These are phyloP conservation scores for Drosophila conformis DNA, from an alignment of 2,888 invertebrate genomes.

Conservation along the genomic window DNA sequence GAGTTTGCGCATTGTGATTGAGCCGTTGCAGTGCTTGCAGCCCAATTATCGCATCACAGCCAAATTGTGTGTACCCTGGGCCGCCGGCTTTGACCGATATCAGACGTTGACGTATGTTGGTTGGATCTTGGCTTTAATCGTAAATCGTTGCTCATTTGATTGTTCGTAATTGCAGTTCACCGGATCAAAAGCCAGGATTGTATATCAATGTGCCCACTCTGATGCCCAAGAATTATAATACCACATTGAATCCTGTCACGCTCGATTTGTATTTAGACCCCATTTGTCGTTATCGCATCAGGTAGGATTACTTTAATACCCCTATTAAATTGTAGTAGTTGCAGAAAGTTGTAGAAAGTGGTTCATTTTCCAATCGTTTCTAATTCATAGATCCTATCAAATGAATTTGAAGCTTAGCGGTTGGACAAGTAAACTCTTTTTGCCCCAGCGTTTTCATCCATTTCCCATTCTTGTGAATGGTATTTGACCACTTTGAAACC, in stretches of 20 bases:
- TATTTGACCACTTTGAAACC: neutral
- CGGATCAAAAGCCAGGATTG: slow-evolving; percentile 80
- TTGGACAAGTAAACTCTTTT: neutral
- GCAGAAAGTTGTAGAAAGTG: neutral
- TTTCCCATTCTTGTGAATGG: neutral
- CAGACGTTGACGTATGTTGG: slow-evolving; percentile 83
- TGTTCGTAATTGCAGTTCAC: slow-evolving; percentile 49
- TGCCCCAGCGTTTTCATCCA: neutral
- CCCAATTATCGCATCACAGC: slow-evolving; percentile 86
- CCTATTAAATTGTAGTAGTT: neutral
- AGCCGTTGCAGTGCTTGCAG: slow-evolving; percentile 83
- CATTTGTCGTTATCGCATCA: slow-evolving; percentile 89
- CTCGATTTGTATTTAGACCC: slow-evolving; percentile 89
- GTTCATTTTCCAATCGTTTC: neutral
- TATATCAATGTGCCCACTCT: slow-evolving; percentile 87
- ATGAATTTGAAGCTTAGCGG: neutral
- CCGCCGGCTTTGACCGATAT: slow-evolving; percentile 87
- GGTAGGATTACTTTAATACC: slow-evolving; percentile 84
- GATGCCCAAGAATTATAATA: slow-evolving; percentile 85
- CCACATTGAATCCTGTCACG: slow-evolving; percentile 85
- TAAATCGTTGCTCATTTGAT: neutral
- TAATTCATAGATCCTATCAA: neutral
- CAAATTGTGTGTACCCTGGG: slow-evolving; percentile 89
- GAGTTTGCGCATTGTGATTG: slow-evolving; percentile 87
- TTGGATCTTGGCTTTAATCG: slow-evolving; percentile 4